Evolutionary conservation across 2,797 vertebrate genomes (phyloP).

Genomic region (Coreius guichenoti): DNA sequence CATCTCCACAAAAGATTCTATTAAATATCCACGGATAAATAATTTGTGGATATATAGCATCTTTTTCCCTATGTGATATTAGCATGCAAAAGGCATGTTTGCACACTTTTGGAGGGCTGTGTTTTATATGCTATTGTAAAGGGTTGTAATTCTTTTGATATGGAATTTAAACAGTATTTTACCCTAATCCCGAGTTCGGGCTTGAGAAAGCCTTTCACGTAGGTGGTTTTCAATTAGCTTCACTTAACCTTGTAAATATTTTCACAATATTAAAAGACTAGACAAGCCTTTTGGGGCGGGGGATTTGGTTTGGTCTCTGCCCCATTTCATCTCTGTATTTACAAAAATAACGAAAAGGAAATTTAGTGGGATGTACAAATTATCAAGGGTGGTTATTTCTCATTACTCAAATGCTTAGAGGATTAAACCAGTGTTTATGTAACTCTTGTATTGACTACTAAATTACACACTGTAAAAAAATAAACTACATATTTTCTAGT

Average conservation of each 20-base stretch:
- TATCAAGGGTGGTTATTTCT: conserved; percentile 76
- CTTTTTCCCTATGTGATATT: conserved; percentile 55
- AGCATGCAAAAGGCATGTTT: conserved; percentile 39
- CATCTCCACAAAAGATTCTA: conserved; percentile 78
- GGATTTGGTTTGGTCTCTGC: conserved; percentile 65
- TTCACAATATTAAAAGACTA: conserved; percentile 44
- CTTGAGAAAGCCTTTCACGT: conserved; percentile 60
- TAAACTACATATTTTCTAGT: background rate
- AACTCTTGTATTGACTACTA: conserved; percentile 69
- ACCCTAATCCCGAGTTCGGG: conserved; percentile 45
- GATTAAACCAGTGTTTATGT: conserved; percentile 79
- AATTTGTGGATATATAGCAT: conserved; percentile 68
- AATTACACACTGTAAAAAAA: conserved; percentile 54
- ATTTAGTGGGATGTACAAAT: conserved; percentile 74
- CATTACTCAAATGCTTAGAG: conserved; percentile 76
- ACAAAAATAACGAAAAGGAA: conserved; percentile 76
- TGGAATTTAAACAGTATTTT: conserved; percentile 61
- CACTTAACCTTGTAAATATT: conserved; percentile 72
- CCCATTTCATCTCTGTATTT: conserved; percentile 74
- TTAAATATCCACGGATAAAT: conserved; percentile 79
- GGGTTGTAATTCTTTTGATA: conserved; percentile 51
- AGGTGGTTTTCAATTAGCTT: conserved; percentile 55
- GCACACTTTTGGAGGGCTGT: conserved; percentile 27
- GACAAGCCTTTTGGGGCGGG: background rate
- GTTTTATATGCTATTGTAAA: conserved; percentile 62